phyloP scores from a whole-genome alignment of 35 echinoderm and acorn worm species.

The Ophioderma brevispina region DNA sequence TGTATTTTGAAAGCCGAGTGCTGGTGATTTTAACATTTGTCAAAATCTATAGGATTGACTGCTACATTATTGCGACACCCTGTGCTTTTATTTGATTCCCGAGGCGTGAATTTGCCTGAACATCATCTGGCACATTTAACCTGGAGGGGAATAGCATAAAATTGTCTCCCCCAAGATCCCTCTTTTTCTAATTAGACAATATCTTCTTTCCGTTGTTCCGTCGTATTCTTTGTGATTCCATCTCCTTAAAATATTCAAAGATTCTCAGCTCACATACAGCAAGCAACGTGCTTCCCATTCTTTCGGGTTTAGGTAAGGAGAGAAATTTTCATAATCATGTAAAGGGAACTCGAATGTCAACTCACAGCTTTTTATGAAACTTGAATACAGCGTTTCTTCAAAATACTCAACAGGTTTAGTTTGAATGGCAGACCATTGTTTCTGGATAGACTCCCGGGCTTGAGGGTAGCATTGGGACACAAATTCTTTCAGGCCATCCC shows the following conservation, averaged over 20 bases:
- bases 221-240: constrained; percentile 62
- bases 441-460: constrained; percentile 37
- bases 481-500: constrained; percentile 75
- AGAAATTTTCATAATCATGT: constrained; percentile 85
- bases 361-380: constrained; percentile 75
- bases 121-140: constrained; percentile 25
- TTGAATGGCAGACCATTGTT: constrained; percentile 62
- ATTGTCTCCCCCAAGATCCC: constrained; percentile 8
- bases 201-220: constrained; percentile 73
- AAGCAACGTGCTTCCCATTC: constrained; percentile 88
- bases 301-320: constrained; percentile 49
- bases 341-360: constrained; percentile 40
- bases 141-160: constrained; percentile 15
- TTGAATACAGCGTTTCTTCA: constrained; percentile 72
- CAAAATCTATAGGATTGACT: too few species aligned
- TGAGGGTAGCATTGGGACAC: constrained; percentile 66
- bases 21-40: too few species aligned
- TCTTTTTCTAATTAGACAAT: constrained; percentile 66
- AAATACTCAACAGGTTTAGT: constrained; percentile 65
- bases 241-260: constrained; percentile 89
- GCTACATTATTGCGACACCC: too few species aligned
- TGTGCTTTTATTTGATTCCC: background rate
- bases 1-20: too few species aligned
- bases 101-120: background rate
- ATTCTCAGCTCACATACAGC: constrained; percentile 95